Base-by-base conservation (phyloP, 2,888 invertebrate genomes). In the Eupithecia exiguata region DNA sequence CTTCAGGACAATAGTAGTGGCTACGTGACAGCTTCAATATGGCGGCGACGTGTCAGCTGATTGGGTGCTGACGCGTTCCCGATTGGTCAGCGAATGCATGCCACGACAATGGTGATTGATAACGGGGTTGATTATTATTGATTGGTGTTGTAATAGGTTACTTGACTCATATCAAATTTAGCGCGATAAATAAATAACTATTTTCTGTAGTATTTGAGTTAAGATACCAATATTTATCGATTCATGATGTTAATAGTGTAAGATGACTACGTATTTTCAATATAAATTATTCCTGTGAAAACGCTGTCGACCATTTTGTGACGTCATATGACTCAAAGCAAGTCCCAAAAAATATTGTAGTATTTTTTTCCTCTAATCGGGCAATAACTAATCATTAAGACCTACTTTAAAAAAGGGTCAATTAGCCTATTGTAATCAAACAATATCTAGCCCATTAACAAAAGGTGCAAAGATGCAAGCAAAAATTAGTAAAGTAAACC, bases 21-120 rank as follows among this genome's bases (percentile, higher is more conserved):
- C 58, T 25, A 58, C 58, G 58, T 58, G 58, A 58, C 25, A 58
- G 25, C 25, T 25, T 25, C 53, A 53, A 53, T 53, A 53, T 53
- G 21, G 25, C 25, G 58, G 25, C 25, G 21, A 58, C 58, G 21
- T 58, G 58, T 58, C 58, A 58, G 58, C 58, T 25, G 58, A 58
- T 58, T 58, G 58, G 58, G 25, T 25, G 53, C 53, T 18, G 53
- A 12, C 53, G 21, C 21, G 53, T 53, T 21, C 53, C 53, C 21
- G 58, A 58, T 58, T 58, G 58, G 58, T 58, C 58, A 58, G 58
- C 58, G 58, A 25, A 58, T 21, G 21, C 21, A 21, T 58, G 58
- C 25, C 58, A 25, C 25, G 58, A 58, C 58, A 58, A 14, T 58
- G 53, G 3, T 58, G 58, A 58, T 58, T 58, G 25, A 58, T 58